Base-by-base conservation (phyloP, 2,797 vertebrate genomes). In the Hippocampus kuda region DNA sequence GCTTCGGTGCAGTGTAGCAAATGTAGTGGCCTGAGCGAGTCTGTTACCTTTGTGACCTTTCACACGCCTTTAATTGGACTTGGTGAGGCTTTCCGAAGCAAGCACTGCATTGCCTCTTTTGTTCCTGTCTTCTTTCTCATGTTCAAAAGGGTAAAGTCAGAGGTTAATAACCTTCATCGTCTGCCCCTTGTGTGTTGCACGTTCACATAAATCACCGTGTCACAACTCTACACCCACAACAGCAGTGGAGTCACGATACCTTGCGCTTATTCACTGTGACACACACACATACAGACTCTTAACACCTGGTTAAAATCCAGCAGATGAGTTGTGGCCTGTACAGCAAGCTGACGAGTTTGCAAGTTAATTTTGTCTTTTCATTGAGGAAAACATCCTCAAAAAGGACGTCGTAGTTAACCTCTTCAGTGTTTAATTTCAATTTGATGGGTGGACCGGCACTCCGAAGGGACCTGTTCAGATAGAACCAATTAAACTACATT, bases 261-360 rank as follows among this genome's bases (percentile, higher is more conserved):
- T 38, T 53, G 65, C 15, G 51, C 73, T 80, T 68, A 74, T 70
- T 83, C 70, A 77, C 67, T 72, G 65, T 24, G 71, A 57, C 70
- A 68, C 62, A 61, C 70, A 66, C 2, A 59, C 70, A 70, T 53
- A 49, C 64, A 69, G 1, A 62, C 18, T 54, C 49, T 22, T 68
- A 69, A 78, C 84, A 85, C 83, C 89, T 86, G 85, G 78, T 79
- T 86, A 68, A 66, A 78, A 78, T 81, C 80, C 49, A 72, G 67
- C 74, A 79, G 84, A 89, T 87, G 83, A 87, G 84, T 84, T 82
- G 77, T 81, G 82, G 81, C 83, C 77, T 88, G 83, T 87, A 79
- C 75, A 75, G 73, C 67, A 64, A 67, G 70, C 62, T 49, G 65
- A 76, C 88, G 87, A 86, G 89, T 81, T 84, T 77, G 64, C 2